Conservation (phyloP, 2,888 invertebrate species). For the Synergus itoensis region DNA sequence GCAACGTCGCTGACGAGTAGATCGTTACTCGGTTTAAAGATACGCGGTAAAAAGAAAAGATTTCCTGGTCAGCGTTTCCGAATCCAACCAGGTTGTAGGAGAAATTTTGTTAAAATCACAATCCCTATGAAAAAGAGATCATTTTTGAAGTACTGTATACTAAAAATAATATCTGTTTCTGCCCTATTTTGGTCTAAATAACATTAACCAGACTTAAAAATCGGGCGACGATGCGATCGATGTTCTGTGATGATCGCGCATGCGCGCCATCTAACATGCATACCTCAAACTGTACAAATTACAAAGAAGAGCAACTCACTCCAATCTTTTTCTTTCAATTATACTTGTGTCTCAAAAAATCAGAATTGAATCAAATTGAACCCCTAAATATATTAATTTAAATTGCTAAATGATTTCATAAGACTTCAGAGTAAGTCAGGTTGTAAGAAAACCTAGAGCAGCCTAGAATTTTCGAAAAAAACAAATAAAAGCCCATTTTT, state of each 20-base stretch:
- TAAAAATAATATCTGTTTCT: conserved; percentile 53
- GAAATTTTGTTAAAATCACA: background rate
- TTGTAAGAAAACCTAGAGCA: too few relatives aligned
- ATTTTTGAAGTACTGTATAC: background rate
- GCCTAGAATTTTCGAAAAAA: too few relatives aligned
- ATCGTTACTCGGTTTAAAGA: conserved; percentile 75
- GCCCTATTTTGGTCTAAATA: background rate
- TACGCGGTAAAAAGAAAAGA: conserved; percentile 77
- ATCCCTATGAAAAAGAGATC: conserved; percentile 9
- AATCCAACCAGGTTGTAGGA: conserved; percentile 45
- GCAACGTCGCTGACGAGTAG: conserved; percentile 72
- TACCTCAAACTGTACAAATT: too few relatives aligned
- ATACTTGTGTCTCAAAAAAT: too few relatives aligned
- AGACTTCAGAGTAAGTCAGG: too few relatives aligned
- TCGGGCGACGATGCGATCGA: conserved; percentile 59
- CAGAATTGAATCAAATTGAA: too few relatives aligned
- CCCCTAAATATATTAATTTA: too few relatives aligned
- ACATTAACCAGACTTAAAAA: conserved; percentile 24
- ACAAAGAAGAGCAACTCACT: too few relatives aligned
- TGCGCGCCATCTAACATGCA: too few relatives aligned
- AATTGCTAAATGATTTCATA: too few relatives aligned
- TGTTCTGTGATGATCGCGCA: too few relatives aligned
- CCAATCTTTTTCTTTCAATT: too few relatives aligned
- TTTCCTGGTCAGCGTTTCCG: conserved; percentile 60
- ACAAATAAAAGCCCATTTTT: background rate